phyloP scores from a whole-genome alignment of 92 coral and sea anemone genomes.

The Actinostola sp. region DNA sequence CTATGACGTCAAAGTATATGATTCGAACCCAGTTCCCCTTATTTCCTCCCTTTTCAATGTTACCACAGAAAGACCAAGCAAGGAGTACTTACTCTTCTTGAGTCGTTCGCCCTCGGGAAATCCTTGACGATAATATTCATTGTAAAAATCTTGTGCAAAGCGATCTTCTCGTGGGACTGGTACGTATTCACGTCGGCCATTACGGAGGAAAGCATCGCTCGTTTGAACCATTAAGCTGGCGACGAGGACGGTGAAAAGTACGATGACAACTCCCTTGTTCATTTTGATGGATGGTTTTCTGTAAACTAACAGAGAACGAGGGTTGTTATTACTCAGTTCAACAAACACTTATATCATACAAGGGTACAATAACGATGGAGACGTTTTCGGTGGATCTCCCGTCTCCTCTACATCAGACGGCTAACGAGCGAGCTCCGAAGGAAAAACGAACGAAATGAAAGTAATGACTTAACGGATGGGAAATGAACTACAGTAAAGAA shows the following conservation, averaged over 20 bases:
- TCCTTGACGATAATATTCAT: constrained; percentile 16
- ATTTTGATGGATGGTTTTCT: constrained; percentile 12
- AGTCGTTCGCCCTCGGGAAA: constrained; percentile 1
- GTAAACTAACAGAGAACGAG: not conserved
- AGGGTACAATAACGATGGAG: too few species aligned
- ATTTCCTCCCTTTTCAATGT: not conserved
- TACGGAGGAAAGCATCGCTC: constrained; percentile 30
- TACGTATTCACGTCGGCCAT: constrained; percentile 17
- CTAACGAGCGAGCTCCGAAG: too few species aligned
- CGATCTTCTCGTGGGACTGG: constrained; percentile 12
- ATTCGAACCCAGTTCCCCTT: not conserved
- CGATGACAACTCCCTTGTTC: constrained; percentile 18
- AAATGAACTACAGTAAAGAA: too few species aligned
- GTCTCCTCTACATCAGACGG: too few species aligned
- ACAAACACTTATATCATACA: too few species aligned
- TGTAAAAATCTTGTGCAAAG: not conserved
- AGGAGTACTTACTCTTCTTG: constrained; percentile 18
- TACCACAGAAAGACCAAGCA: not conserved
- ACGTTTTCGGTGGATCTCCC: too few species aligned
- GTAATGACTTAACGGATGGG: too few species aligned
- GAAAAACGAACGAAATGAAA: too few species aligned
- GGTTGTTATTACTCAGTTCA: too few species aligned
- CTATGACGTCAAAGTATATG: not conserved
- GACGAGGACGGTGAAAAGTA: constrained; percentile 16
- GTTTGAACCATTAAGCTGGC: constrained; percentile 38